Conservation (phyloP, 2,888 invertebrate genomes). For the Teinopalpus imperialis region DNA sequence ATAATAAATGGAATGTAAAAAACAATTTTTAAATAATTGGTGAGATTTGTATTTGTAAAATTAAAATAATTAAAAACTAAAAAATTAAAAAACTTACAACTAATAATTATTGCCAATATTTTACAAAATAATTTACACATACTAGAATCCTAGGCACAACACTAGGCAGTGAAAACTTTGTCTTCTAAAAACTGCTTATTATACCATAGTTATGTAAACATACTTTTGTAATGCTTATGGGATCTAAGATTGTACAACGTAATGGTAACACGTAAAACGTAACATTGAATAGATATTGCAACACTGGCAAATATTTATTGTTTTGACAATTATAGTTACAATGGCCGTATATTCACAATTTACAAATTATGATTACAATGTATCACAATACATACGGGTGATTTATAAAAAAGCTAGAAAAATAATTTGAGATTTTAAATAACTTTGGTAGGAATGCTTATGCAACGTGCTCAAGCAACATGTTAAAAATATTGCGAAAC, state of each 20-base stretch:
- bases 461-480: constrained; percentile 23
- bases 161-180: constrained; percentile 58
- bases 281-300: constrained; percentile 38
- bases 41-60: constrained; percentile 50
- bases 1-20: too few relatives aligned
- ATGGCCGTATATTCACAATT: constrained; percentile 56
- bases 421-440: constrained; percentile 28
- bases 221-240: constrained; percentile 9
- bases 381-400: background rate
- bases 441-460: constrained; percentile 26
- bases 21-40: constrained; percentile 44
- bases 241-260: constrained; percentile 29
- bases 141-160: constrained; percentile 42
- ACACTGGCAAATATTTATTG: constrained; percentile 23
- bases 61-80: constrained; percentile 25
- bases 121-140: constrained; percentile 70
- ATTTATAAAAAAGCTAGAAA: constrained; percentile 8
- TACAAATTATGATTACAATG: constrained; percentile 4
- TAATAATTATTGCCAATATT: constrained; percentile 53
- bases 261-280: too few relatives aligned
- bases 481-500: too few relatives aligned
- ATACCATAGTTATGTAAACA: constrained; percentile 3
- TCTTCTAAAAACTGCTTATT: constrained; percentile 1
- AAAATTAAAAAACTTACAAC: constrained; percentile 28
- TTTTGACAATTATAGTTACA: constrained; percentile 60